Evolutionary conservation across 2,113 vertebrate genomes (phyloP).

Genomic region (Cichladusa arquata): DNA sequence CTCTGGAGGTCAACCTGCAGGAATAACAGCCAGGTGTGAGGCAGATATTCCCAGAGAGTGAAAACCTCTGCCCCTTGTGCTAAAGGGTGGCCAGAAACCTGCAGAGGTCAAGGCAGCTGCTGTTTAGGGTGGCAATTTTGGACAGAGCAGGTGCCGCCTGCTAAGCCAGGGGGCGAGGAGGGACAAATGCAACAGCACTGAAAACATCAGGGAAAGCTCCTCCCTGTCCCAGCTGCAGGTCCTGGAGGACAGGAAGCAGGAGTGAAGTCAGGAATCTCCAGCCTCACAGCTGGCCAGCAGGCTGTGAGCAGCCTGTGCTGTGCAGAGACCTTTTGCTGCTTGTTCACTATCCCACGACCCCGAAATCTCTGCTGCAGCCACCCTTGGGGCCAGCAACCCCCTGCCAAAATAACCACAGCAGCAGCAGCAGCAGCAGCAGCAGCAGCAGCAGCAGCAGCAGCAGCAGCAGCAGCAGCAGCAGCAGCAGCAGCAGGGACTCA

Average conservation of each 20-base stretch:
- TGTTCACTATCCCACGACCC: neutral
- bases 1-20: conserved; percentile 88
- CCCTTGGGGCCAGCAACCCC: neutral
- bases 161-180: neutral
- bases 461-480: no score
- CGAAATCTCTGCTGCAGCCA: neutral
- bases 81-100: neutral
- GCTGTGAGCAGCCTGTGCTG: neutral
- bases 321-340: neutral
- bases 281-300: neutral
- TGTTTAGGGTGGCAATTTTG: neutral
- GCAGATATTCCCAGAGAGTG: neutral
- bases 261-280: neutral
- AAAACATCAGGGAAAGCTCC: neutral
- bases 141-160: neutral
- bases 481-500: conserved; percentile 71
- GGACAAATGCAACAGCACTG: neutral
- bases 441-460: neutral
- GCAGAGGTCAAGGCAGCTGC: neutral
- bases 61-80: neutral
- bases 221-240: neutral
- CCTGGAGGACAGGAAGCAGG: neutral
- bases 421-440: neutral
- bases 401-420: neutral
- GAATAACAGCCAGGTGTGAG: neutral